A percentile compares a stretch with the other conserved stretches of the same genome.
phyloP scores from a whole-genome alignment of 2,113 vertebrate genomes.

The Lampris incognitus region DNA sequence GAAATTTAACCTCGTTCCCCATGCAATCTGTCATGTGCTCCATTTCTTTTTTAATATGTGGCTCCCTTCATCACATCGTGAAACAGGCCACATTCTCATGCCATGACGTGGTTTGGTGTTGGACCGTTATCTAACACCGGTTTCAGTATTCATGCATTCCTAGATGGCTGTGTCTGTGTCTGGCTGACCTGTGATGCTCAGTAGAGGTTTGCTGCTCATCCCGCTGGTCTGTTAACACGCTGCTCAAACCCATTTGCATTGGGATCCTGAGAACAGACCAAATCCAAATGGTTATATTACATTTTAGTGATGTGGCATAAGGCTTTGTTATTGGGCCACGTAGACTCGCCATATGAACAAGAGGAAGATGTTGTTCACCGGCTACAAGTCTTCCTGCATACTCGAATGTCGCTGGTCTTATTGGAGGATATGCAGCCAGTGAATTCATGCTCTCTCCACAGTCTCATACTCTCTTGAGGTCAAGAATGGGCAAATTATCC shows the following conservation, averaged over 20 bases:
- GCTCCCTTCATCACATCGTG: no score
- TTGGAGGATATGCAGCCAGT: conserved; percentile 49
- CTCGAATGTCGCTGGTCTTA: conserved; percentile 53
- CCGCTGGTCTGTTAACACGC: no score
- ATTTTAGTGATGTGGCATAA: neutral
- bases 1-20: no score
- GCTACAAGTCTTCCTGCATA: conserved; percentile 35
- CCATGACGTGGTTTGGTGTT: no score
- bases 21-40: no score
- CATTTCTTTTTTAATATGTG: no score
- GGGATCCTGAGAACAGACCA: neutral
- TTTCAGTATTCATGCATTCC: no score
- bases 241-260: neutral
- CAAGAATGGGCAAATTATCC: conserved; percentile 74
- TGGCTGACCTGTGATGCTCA: no score
- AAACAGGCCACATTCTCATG: no score
- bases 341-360: neutral
- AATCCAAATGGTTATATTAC: neutral
- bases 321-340: neutral
- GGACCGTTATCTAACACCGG: no score
- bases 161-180: no score
- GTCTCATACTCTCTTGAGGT: conserved; percentile 68
- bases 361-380: conserved; percentile 27
- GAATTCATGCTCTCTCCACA: conserved; percentile 63
- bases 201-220: no score